phyloP scores from a whole-genome alignment of 1,140 invertebrate genomes.

The Bombus confusus region DNA sequence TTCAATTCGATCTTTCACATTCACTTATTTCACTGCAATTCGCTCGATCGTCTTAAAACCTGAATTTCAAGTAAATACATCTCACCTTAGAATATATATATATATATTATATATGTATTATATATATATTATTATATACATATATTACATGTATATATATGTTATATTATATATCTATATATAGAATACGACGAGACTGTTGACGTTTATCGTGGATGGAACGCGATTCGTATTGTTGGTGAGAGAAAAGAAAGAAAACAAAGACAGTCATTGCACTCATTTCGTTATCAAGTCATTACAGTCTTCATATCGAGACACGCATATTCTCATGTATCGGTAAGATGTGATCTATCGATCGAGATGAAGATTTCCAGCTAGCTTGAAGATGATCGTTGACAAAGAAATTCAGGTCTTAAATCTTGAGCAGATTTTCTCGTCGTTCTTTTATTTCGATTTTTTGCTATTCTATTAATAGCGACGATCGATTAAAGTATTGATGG shows the following conservation, averaged over 20 bases:
- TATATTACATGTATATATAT: background rate
- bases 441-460: conserved; percentile 4
- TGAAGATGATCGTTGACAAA: background rate
- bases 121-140: no score
- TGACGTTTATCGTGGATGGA: background rate
- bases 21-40: background rate
- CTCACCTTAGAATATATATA: background rate
- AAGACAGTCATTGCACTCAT: background rate
- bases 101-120: no score
- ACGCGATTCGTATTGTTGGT: background rate
- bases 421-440: background rate
- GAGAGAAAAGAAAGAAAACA: background rate
- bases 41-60: conserved; percentile 17
- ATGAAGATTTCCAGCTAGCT: background rate
- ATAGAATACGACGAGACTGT: no score
- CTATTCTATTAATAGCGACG: background rate
- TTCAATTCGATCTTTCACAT: conserved; percentile 15
- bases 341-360: background rate
- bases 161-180: no score
- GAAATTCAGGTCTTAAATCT: conserved; percentile 27
- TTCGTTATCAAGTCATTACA: no score
- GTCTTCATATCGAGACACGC: no score
- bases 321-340: background rate
- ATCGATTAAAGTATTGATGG: conserved; percentile 20
- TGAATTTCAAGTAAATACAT: conserved; percentile 36